phyloP scores from a whole-genome alignment of 2,113 vertebrate genomes.

The Epinephelus moara region DNA sequence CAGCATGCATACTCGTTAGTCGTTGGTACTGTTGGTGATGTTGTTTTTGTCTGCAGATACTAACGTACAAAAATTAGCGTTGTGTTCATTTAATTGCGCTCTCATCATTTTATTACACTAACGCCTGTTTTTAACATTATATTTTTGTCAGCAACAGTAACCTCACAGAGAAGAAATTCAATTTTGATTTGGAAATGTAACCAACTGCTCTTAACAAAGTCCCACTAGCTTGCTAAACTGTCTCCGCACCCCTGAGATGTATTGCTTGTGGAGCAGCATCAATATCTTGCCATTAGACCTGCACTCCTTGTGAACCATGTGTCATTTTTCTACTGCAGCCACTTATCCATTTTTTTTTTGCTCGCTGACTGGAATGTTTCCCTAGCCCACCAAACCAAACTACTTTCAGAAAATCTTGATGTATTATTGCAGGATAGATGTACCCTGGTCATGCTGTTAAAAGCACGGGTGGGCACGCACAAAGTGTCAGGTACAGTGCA shows the following conservation, averaged over 20 bases:
- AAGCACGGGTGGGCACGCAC: conserved; percentile 59
- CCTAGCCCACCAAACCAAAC: conserved; percentile 20
- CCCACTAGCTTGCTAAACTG: not conserved
- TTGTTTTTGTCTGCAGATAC: too few species aligned
- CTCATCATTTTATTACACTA: not conserved
- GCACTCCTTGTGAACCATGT: conserved; percentile 13
- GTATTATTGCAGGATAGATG: conserved; percentile 43
- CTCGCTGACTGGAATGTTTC: conserved; percentile 19
- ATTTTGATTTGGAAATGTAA: not conserved
- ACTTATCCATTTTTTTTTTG: conserved; percentile 9
- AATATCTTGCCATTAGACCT: conserved; percentile 33
- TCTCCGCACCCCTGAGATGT: not conserved
- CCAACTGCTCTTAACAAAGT: not conserved
- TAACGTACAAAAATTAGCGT: too few species aligned
- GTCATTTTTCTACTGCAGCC: conserved; percentile 31
- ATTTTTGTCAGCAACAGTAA: not conserved
- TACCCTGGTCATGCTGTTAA: conserved; percentile 40
- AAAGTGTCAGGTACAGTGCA: conserved; percentile 73
- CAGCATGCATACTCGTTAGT: conserved; percentile 8
- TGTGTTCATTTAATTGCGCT: too few species aligned
- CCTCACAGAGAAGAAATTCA: not conserved
- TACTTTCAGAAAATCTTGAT: conserved; percentile 29
- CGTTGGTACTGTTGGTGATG: too few species aligned
- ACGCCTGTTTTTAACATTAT: not conserved
- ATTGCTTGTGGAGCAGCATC: not conserved